Percentiles rank a stretch among this genome's conserved stretches.
These are phyloP conservation scores for Aelia acuminata DNA, from an alignment of 2,888 invertebrate species.

Conservation along the genomic window DNA sequence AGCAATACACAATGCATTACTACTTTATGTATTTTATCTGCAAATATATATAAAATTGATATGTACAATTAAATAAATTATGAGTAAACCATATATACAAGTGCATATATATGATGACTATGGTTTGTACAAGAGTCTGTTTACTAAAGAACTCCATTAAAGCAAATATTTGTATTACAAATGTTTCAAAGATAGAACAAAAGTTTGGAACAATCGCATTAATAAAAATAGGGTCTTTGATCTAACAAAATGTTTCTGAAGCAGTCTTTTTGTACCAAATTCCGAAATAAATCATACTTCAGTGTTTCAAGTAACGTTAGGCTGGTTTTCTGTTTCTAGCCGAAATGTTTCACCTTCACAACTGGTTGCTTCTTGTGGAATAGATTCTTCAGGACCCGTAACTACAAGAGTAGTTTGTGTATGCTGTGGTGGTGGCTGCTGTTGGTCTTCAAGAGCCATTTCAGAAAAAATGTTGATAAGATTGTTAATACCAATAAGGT, in stretches of 20 bases:
- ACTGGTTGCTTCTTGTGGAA: conserved; percentile 9
- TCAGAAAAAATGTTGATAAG: conserved; percentile 87
- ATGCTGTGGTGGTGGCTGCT: not conserved
- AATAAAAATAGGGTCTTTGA: not conserved
- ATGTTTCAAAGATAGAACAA: conserved; percentile 43
- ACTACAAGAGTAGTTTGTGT: conserved; percentile 51
- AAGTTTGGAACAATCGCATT: conserved; percentile 9
- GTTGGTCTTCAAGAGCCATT: conserved; percentile 68
- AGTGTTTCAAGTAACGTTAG: conserved; percentile 6
- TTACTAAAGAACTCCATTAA: conserved; percentile 1
- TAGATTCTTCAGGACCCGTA: conserved; percentile 54
- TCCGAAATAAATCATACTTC: conserved; percentile 7
- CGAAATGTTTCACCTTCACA: conserved; percentile 17
- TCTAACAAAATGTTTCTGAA: conserved; percentile 19
- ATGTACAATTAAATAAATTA: conserved; percentile 58
- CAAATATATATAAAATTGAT: conserved; percentile 53
- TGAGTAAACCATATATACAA: conserved; percentile 32
- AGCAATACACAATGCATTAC: conserved; percentile 50
- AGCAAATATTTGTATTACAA: conserved; percentile 43
- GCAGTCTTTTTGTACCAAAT: conserved; percentile 43
- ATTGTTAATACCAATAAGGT: conserved; percentile 92
- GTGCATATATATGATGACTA: conserved; percentile 44
- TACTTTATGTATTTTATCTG: conserved; percentile 28
- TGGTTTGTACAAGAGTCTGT: conserved; percentile 52
- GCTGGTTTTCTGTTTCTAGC: conserved; percentile 40